Conservation (phyloP, 2,113 vertebrate species). For the Uria lomvia region DNA sequence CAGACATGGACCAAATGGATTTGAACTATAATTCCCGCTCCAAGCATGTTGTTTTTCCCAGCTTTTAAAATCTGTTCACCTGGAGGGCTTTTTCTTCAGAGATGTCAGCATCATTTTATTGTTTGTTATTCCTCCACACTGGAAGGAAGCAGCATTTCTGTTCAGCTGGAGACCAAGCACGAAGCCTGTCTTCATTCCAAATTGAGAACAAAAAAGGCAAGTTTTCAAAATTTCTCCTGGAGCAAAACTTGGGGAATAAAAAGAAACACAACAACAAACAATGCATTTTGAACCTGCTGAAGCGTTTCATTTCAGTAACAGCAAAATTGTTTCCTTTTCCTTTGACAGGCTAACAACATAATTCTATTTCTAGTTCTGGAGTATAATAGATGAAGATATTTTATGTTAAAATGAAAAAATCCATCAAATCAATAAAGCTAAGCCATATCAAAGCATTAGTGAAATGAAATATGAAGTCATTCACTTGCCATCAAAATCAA, state of each 20-base stretch:
- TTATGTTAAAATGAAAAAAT: neutral
- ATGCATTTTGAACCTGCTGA: neutral
- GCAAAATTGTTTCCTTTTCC: neutral
- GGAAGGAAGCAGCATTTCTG: neutral
- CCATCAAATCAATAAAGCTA: neutral
- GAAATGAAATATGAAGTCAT: neutral
- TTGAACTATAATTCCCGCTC: neutral
- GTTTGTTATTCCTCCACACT: neutral
- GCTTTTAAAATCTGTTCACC: neutral
- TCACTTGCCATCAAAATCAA: neutral
- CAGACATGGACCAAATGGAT: neutral
- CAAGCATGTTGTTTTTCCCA: neutral
- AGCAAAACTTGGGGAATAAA: neutral
- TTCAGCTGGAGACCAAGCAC: neutral
- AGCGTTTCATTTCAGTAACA: neutral
- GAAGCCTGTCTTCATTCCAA: neutral
- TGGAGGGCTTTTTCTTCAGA: conserved; percentile 6
- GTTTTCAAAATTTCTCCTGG: neutral
- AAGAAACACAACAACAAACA: neutral
- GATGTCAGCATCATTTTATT: neutral
- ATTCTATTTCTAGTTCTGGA: neutral
- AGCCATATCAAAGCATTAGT: neutral
- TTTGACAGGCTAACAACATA: neutral
- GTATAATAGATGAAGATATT: neutral
- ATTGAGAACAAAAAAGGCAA: neutral